A percentile compares a stretch with the other conserved stretches of the same genome.
phyloP scores from a whole-genome alignment of 2,888 invertebrate genomes.

The Dascillus cervinus region DNA sequence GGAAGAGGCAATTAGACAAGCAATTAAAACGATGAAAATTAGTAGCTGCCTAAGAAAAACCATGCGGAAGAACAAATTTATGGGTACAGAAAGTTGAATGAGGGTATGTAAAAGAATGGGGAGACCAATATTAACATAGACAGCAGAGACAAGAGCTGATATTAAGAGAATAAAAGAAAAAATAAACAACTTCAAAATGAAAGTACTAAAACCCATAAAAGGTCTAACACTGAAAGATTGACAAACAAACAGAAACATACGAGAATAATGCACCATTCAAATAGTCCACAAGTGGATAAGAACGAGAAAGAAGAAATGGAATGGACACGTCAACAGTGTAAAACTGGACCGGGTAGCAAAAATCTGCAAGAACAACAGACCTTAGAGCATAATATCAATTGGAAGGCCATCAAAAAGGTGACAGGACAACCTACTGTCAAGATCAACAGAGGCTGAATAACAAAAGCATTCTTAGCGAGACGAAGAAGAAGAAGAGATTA shows the following conservation, averaged over 20 bases:
- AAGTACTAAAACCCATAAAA: not conserved
- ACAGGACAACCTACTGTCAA: too few species aligned
- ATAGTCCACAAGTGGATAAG: not conserved
- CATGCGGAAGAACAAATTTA: constrained; percentile 2
- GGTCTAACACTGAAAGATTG: not conserved
- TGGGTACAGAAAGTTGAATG: constrained; percentile 1
- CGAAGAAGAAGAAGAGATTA: too few species aligned
- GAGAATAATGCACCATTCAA: constrained; percentile 2
- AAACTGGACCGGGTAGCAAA: constrained; percentile 1
- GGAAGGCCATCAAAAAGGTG: too few species aligned
- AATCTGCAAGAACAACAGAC: too few species aligned
- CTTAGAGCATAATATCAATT: too few species aligned
- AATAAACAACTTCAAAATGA: not conserved
- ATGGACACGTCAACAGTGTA: not conserved
- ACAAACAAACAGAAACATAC: constrained; percentile 1
- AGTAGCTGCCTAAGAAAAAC: constrained; percentile 2
- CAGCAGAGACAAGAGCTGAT: constrained; percentile 3
- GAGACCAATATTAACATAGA: constrained; percentile 2
- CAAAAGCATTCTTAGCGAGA: too few species aligned
- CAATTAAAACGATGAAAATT: not conserved
- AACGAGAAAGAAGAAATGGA: constrained; percentile 1
- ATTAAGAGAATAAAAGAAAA: not conserved
- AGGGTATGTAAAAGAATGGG: not conserved
- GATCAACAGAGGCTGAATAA: too few species aligned
- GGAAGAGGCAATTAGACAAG: not conserved